Conservation (phyloP, 2,797 vertebrate genomes). For the Intellagama lesueurii region DNA sequence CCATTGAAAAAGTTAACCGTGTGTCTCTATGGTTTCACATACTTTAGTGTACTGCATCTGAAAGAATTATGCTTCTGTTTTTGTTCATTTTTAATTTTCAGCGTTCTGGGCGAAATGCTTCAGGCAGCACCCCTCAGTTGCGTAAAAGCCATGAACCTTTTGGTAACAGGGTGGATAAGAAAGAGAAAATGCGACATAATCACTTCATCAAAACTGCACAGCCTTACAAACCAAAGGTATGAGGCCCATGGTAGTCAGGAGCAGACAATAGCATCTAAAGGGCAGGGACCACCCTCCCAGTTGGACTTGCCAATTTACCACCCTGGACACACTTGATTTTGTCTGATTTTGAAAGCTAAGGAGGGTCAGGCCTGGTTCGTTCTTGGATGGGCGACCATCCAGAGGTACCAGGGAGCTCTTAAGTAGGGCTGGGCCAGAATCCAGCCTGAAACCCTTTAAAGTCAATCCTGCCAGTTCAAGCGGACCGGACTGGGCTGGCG, state of each 20-base stretch:
- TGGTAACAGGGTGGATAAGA: slow-evolving; percentile 96
- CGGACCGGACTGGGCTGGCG: too few species aligned
- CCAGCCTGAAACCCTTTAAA: too few species aligned
- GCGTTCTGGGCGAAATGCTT: slow-evolving; percentile 90
- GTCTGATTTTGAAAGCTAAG: too few species aligned
- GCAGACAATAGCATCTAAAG: background rate
- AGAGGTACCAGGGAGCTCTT: too few species aligned
- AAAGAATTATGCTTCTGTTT: background rate
- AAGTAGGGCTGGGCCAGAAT: too few species aligned
- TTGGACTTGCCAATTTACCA: background rate
- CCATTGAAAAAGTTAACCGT: background rate
- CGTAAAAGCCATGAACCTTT: slow-evolving; percentile 93
- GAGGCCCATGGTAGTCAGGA: background rate
- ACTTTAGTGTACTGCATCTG: background rate
- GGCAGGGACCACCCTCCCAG: too few species aligned
- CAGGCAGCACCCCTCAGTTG: slow-evolving; percentile 88
- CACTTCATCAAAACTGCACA: slow-evolving; percentile 99
- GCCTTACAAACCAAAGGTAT: slow-evolving; percentile 97
- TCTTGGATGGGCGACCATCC: too few species aligned
- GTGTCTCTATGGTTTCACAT: too few species aligned
- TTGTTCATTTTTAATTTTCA: slow-evolving; percentile 65
- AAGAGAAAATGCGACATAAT: slow-evolving; percentile 97
- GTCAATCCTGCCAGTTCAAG: too few species aligned
- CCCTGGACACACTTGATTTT: too few species aligned
- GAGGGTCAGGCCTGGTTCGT: too few species aligned